Base-by-base conservation (phyloP, 2,888 invertebrate genomes). In the Agrochola macilenta region DNA sequence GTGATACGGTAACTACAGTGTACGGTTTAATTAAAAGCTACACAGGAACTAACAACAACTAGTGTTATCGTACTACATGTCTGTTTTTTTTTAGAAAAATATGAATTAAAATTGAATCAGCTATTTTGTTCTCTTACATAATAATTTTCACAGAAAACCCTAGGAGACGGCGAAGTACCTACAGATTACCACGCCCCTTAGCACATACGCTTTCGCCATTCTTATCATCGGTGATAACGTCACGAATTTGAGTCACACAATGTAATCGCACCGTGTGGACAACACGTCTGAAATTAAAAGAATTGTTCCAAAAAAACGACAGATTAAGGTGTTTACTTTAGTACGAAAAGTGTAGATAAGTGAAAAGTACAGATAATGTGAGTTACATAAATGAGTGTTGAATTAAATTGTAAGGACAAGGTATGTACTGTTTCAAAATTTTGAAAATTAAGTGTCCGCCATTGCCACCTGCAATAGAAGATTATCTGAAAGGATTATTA, bases 201-300 rank as follows among this genome's bases (percentile, higher is more conserved):
- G 70, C 76, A 86, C 83, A 81, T 74, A 83, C 81, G 85, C 89
- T 92, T 93, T 93, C 89, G 91, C 94, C 90, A 92, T 89, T 88
- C 87, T 93, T 94, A 94, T 94, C 93, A 87, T 93, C 93, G 93
- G 87, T 91, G 95, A 95, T 95, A 95, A 94, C 93, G 93, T 94
- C 94, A 93, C 84, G 79, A 91, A 92, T 95, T 94, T 93, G 93
- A 92, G 91, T 94, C 95, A 95, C 89, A 95, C 93, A 93, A 93
- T 93, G 93, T 92, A 92, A 92, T 92, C 92, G 86, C 83, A 81
- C 86, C 82, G 89, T 77, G 69, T 85, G 79, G 90, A 83, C 86
- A 89, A 91, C 93, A 94, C 94, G 94, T 93, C 80, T 85, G 78
- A 81, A 88, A 86, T 81, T 79, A 88, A 82, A 78, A 74, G 60